Base-by-base conservation (phyloP, 2,888 invertebrate species). In the Mythimna lalbum region DNA sequence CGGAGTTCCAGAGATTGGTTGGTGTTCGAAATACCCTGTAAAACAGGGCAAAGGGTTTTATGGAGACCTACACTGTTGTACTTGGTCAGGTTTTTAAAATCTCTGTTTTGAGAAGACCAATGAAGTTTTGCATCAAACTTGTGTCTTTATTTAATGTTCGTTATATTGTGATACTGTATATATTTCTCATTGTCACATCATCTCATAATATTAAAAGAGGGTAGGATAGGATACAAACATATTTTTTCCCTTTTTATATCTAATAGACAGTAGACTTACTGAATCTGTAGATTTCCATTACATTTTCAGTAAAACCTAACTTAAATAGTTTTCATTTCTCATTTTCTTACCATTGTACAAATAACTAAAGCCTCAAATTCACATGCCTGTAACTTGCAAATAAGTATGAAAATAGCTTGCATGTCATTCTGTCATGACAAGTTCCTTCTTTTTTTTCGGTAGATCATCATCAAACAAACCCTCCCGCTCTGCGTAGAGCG, bases 251-350 rank as follows among this genome's bases (percentile, higher is more conserved):
- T 9, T 10, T 12, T 63, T 27, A 39, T 14, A n/a, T 53, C 5
- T 36, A 33, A 33, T 4, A 9, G 12, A 36, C 21, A 12, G 3
- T 36, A 36, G 27, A 19, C 19, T 47, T 36, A 68, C 23, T 43
- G 21, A 69, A 43, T 19, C 49, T 39, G 17, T 56, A 47, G 21
- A 49, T 14, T 78, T 55, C 14, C 12, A 50, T 56, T 27, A n/a
- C 7, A 21, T 70, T 33, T 50, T 62, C 31, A 65, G 36, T 70
- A 59, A 62, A n/a, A 52, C 36, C 23, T 12, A 23, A 49, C 21
- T 19, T 80, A 47, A 81, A 52, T 63, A 56, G 61, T 61, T 73
- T 63, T 61, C 39, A 72, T 67, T 69, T 65, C 23, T 39, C 63
- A 73, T 69, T 68, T 66, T 33, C 56, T 21, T 23, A 53, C 31